Conservation (phyloP, 2,113 vertebrate genomes). For the Copsychus sechellarum region DNA sequence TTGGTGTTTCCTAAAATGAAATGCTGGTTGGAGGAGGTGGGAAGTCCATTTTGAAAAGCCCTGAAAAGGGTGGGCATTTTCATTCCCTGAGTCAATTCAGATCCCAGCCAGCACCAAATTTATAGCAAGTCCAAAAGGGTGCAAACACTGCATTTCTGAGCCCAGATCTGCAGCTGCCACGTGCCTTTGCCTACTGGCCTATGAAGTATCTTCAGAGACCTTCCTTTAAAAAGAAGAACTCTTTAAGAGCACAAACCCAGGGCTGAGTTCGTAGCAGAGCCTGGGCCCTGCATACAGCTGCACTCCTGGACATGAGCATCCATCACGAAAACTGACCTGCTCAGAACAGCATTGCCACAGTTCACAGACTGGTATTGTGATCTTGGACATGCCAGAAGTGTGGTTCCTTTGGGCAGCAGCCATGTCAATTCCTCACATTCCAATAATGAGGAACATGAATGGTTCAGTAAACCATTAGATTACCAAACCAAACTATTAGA, state of each 20-base stretch:
- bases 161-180: background rate
- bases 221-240: background rate
- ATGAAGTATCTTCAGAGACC: background rate
- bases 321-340: background rate
- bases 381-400: accelerated
- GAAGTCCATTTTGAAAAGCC: background rate
- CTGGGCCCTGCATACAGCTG: background rate
- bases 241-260: background rate
- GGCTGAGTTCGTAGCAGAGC: background rate
- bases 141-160: background rate
- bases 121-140: background rate
- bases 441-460: background rate
- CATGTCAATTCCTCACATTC: accelerated
- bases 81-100: background rate
- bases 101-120: background rate
- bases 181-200: background rate
- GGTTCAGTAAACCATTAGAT: background rate
- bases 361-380: background rate
- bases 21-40: background rate
- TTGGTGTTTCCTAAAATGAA: background rate
- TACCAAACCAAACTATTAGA: background rate
- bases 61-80: background rate
- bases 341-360: background rate
- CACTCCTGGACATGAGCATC: background rate
- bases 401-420: background rate